Conservation (phyloP, 2,888 invertebrate species). For the Acheta domesticus region DNA sequence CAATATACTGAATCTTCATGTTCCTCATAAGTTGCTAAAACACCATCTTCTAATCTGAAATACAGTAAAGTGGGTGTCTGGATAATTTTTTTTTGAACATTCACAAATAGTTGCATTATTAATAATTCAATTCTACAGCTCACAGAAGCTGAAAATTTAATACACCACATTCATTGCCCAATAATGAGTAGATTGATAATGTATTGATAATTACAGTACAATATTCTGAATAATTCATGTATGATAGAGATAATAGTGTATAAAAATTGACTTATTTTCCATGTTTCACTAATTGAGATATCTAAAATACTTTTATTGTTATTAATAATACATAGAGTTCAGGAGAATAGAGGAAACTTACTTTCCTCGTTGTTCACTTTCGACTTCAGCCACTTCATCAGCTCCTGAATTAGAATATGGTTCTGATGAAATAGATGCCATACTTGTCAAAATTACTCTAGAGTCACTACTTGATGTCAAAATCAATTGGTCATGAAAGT, state of each 20-base stretch:
- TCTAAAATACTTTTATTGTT: not conserved
- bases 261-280: too few species aligned
- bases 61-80: not conserved
- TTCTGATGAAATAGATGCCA: conserved; percentile 84
- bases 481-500: conserved; percentile 93
- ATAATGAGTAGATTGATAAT: too few species aligned
- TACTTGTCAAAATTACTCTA: conserved; percentile 81
- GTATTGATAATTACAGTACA: too few species aligned
- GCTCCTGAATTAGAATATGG: conserved; percentile 58
- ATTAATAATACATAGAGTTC: not conserved
- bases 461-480: conserved; percentile 94
- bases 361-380: conserved; percentile 53
- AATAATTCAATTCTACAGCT: too few species aligned
- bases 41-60: conserved; percentile 73
- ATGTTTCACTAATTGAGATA: not conserved
- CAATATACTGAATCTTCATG: conserved; percentile 98
- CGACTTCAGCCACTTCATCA: conserved; percentile 47
- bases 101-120: too few species aligned
- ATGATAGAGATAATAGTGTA: too few species aligned
- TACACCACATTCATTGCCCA: too few species aligned
- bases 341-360: conserved; percentile 40
- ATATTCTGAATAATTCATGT: too few species aligned
- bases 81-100: too few species aligned
- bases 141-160: too few species aligned
- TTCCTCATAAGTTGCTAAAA: conserved; percentile 88